phyloP scores from a whole-genome alignment of 2,797 vertebrate species.

The Eurystomus glaucurus region DNA sequence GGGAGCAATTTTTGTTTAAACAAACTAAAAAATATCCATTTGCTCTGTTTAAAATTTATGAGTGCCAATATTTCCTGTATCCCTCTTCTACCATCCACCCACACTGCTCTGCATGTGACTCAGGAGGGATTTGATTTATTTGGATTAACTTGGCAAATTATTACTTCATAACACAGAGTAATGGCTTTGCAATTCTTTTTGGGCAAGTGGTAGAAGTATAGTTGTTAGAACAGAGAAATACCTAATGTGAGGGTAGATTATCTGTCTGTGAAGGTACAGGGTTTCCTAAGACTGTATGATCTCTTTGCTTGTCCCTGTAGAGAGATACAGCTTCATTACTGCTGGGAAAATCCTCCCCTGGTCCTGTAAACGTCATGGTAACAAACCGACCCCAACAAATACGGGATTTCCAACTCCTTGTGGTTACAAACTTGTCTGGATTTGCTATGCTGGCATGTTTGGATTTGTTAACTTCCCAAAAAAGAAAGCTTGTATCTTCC shows the following conservation, averaged over 20 bases:
- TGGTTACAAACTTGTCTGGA: background rate
- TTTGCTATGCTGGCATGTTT: background rate
- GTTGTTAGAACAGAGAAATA: background rate
- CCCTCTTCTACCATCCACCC: background rate
- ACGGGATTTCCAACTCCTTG: background rate
- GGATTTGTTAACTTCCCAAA: background rate
- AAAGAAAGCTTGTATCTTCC: background rate
- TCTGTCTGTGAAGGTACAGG: background rate
- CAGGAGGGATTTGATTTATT: constrained; percentile 52
- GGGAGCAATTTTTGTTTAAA: constrained; percentile 60
- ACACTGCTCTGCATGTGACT: background rate
- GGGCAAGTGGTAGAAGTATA: background rate
- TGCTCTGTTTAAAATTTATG: constrained; percentile 23
- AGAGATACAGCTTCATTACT: background rate
- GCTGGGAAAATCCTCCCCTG: background rate
- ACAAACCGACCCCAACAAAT: background rate
- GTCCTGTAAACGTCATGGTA: background rate
- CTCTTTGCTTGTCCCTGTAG: background rate
- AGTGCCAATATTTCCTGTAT: background rate
- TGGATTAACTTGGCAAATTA: constrained; percentile 55
- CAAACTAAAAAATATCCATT: constrained; percentile 66
- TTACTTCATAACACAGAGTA: constrained; percentile 42
- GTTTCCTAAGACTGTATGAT: background rate
- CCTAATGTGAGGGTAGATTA: background rate
- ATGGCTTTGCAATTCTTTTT: background rate